Percentiles rank a stretch among this genome's conserved stretches.
Evolutionary conservation across 2,113 vertebrate species (phyloP).

Genomic region (Silurus meridionalis): DNA sequence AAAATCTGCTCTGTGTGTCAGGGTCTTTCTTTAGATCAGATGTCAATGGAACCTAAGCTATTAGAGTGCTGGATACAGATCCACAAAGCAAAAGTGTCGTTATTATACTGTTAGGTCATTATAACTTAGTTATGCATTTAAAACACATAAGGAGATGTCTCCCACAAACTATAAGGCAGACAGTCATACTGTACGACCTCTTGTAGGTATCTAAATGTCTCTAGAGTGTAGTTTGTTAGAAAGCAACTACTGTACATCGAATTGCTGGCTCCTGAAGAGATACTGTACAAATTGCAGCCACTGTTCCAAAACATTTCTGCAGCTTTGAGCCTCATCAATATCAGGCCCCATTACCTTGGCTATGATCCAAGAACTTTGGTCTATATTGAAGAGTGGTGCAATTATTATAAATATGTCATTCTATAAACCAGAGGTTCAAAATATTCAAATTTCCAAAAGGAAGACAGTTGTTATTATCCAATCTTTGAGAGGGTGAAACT

Average conservation of each 20-base stretch:
- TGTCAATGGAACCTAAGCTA: neutral
- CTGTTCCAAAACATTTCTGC: neutral
- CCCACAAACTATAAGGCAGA: neutral
- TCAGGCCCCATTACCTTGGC: neutral
- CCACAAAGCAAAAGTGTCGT: neutral
- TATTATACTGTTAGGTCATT: neutral
- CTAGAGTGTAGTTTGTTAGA: neutral
- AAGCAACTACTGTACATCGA: neutral
- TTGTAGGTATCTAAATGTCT: neutral
- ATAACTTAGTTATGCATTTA: neutral
- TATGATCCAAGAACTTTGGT: neutral
- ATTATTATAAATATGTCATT: neutral
- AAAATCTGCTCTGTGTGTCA: neutral
- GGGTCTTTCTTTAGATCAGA: neutral
- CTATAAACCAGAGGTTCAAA: neutral
- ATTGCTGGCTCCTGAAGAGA: too few relatives aligned
- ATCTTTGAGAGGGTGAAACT: neutral
- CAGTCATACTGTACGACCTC: neutral
- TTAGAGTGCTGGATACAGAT: neutral
- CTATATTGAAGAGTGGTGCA: neutral
- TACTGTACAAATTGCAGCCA: neutral
- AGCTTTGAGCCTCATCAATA: neutral
- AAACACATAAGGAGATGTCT: neutral
- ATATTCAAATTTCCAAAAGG: neutral
- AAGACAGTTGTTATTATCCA: neutral